Percentiles rank a stretch among this genome's conserved stretches.
phyloP scores from a whole-genome alignment of 2,888 invertebrate genomes.

The Acronicta aceris region DNA sequence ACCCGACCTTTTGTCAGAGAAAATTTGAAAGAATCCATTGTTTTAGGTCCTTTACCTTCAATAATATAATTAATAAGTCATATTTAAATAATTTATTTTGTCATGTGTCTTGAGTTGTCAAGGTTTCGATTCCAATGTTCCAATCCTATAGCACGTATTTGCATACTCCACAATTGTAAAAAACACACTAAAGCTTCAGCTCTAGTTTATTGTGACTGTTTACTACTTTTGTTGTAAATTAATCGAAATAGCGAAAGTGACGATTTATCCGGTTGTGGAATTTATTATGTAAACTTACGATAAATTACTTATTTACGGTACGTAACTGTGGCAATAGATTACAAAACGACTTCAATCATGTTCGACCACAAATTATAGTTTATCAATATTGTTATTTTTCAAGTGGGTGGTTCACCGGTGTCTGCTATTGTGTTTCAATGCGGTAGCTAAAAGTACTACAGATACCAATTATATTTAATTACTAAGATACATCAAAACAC shows the following conservation, averaged over 20 bases:
- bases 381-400: conserved; percentile 7
- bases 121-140: too few species aligned
- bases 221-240: not conserved
- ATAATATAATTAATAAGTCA: too few species aligned
- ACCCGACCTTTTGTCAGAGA: too few species aligned
- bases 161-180: too few species aligned
- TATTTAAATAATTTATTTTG: too few species aligned
- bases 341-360: conserved; percentile 31
- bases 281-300: conserved; percentile 23
- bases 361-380: conserved; percentile 40
- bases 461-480: conserved; percentile 4
- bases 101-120: too few species aligned
- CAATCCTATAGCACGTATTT: too few species aligned
- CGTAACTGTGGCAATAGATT: conserved; percentile 18
- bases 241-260: not conserved
- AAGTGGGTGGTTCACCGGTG: conserved; percentile 27
- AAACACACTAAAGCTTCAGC: too few species aligned
- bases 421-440: conserved; percentile 6
- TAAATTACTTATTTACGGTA: conserved; percentile 20
- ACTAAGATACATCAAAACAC: conserved; percentile 16
- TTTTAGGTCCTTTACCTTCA: too few species aligned
- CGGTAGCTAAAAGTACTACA: too few species aligned
- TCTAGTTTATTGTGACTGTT: not conserved
- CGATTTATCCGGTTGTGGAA: not conserved
- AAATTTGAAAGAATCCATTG: too few species aligned